Evolutionary conservation across 2,113 vertebrate genomes (phyloP).

Genomic region (Erythrocercus mccallii): DNA sequence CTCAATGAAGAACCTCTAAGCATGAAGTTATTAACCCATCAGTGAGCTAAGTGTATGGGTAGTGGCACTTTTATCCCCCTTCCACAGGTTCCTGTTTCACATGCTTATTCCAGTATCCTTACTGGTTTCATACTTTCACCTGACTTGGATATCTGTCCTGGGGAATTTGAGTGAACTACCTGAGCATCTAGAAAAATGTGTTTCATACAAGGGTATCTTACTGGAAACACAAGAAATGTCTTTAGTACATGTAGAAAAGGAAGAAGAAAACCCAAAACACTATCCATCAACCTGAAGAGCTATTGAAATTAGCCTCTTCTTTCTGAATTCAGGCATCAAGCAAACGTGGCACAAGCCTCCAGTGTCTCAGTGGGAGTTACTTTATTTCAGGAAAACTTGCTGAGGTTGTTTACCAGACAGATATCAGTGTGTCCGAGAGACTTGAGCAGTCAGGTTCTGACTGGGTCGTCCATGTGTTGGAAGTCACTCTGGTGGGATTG

Average conservation of each 20-base stretch:
- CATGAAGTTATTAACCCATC: constrained; percentile 16
- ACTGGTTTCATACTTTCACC: not conserved
- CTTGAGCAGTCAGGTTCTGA: not conserved
- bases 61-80: not conserved
- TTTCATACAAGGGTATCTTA: not conserved
- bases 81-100: not conserved
- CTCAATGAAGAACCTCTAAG: not conserved
- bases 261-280: not conserved
- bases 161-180: not conserved
- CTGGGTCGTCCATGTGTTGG: not conserved
- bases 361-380: not conserved
- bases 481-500: not conserved
- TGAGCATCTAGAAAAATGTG: not conserved
- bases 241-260: not conserved
- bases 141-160: not conserved
- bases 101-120: not conserved
- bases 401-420: not conserved
- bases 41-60: not conserved
- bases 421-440: not conserved
- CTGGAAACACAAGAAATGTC: not conserved
- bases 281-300: not conserved
- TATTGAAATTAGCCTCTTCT: not conserved
- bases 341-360: not conserved
- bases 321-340: not conserved
- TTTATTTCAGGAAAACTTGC: not conserved